Evolutionary conservation across 1,140 invertebrate species (phyloP), one percentile per base, ranked within the genome.

Genomic region (Heliconius congener): DNA sequence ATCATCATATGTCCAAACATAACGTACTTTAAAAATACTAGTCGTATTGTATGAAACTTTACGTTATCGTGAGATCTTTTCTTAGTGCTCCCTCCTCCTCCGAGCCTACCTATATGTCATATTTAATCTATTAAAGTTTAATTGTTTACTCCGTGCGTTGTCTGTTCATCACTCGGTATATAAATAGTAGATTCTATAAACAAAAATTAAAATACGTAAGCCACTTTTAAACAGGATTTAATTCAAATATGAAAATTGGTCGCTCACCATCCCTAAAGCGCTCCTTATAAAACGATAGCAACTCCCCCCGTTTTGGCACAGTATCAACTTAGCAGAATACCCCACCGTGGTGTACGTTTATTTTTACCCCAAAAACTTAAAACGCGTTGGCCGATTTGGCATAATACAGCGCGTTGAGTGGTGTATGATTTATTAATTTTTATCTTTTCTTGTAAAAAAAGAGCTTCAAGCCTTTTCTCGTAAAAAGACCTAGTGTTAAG

Each of bases 331-430:
- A 42, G 77, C 81, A 80, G 80, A 81, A 70, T 84, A 76, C 74
- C 60, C 23, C 9, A 30, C 60, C 23, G 11, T 66, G 60, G 76
- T 71, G 30, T 82, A 71, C 77, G 76, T 81, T 82, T 82, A 81
- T 81, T 83, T 85, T 83, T 79, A 73, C 74, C 60, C 60, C 57
- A 76, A 79, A 83, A 85, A 81, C 81, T 87, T 88, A 86, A 88
- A 88, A 81, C 85, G 81, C 71, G 78, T 76, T 87, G 83, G 86
- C 86, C 87, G 87, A 88, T 85, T 87, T 88, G 85, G 87, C 87
- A 79, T 79, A 75, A 79, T 75, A 39, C 73, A 55, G 66, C 50
- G 72, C 23, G 78, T 72, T 74, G 77, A 78, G 78, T 79, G 78
- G 73, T 66, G n/a, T 39, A 71, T 71, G 73, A 79, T 79, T 71